These are phyloP conservation scores for Sebastolobus altivelis DNA, from an alignment of 2,797 vertebrate genomes.

Conservation along the genomic window DNA sequence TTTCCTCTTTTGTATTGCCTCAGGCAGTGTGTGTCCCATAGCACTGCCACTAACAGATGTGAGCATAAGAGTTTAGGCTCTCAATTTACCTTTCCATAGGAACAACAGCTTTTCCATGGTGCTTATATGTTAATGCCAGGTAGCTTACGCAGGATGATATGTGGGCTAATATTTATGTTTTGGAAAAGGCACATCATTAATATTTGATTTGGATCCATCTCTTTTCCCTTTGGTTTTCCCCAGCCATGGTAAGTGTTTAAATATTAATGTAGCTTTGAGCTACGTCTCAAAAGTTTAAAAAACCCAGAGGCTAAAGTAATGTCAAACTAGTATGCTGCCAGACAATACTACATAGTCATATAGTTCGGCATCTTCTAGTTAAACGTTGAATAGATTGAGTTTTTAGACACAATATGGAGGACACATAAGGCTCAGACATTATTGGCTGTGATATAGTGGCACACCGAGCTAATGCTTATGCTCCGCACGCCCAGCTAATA, in stretches of 20 bases:
- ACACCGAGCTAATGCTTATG: slow-evolving; percentile 51
- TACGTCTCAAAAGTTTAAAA: slow-evolving; percentile 40
- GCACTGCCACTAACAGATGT: not conserved
- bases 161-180: slow-evolving; percentile 59
- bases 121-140: slow-evolving; percentile 4
- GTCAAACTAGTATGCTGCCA: slow-evolving; percentile 25
- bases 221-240: slow-evolving; percentile 39
- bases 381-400: slow-evolving; percentile 22
- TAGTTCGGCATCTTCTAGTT: slow-evolving; percentile 8
- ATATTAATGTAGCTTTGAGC: slow-evolving; percentile 67
- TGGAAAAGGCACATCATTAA: slow-evolving; percentile 63
- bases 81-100: slow-evolving; percentile 11
- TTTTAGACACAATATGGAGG: slow-evolving; percentile 31
- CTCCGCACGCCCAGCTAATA: slow-evolving; percentile 55
- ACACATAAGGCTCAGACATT: slow-evolving; percentile 28
- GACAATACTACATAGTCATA: slow-evolving; percentile 15
- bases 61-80: not conserved
- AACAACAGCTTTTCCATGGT: slow-evolving; percentile 14
- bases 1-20: not conserved
- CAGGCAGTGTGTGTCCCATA: slow-evolving; percentile 9
- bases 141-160: slow-evolving; percentile 9
- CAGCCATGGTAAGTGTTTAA: slow-evolving; percentile 50
- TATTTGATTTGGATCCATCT: slow-evolving; percentile 70
- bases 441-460: slow-evolving; percentile 35
- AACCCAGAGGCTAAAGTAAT: slow-evolving; percentile 35